phyloP scores from a whole-genome alignment of 1,140 invertebrate species.

The Dendrolimus kikuchii region DNA sequence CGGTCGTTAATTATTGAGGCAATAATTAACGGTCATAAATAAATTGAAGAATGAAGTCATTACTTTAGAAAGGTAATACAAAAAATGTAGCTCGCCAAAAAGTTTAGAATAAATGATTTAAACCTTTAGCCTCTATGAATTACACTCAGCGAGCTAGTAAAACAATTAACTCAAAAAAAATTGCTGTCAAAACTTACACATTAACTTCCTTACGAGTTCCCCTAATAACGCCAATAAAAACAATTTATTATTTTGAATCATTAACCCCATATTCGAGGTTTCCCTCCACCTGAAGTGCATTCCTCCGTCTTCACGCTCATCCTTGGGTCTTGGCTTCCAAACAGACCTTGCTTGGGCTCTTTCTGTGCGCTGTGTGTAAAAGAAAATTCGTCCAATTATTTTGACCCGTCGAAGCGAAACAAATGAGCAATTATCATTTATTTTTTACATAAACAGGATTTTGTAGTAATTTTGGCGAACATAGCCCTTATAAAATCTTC shows the following conservation, averaged over 20 bases:
- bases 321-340: slow-evolving; percentile 16
- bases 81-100: background rate
- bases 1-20: background rate
- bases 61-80: background rate
- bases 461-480: too few relatives aligned
- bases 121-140: too few relatives aligned
- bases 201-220: background rate
- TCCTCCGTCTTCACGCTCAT: slow-evolving; percentile 22
- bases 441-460: too few relatives aligned
- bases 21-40: background rate
- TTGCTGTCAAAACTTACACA: too few relatives aligned
- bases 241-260: slow-evolving; percentile 5
- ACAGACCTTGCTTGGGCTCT: slow-evolving; percentile 30
- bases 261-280: slow-evolving; percentile 45
- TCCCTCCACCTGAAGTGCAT: slow-evolving; percentile 30
- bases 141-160: too few relatives aligned
- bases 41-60: background rate
- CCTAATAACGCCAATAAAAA: slow-evolving; percentile 18
- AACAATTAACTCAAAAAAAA: too few relatives aligned
- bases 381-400: background rate
- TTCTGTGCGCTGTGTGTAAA: slow-evolving; percentile 36
- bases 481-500: too few relatives aligned
- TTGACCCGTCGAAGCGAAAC: too few relatives aligned
- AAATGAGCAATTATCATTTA: too few relatives aligned
- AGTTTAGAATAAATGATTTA: too few relatives aligned